Evolutionary conservation across 2,888 invertebrate species (phyloP).

Genomic region (Anthophora plumipes): DNA sequence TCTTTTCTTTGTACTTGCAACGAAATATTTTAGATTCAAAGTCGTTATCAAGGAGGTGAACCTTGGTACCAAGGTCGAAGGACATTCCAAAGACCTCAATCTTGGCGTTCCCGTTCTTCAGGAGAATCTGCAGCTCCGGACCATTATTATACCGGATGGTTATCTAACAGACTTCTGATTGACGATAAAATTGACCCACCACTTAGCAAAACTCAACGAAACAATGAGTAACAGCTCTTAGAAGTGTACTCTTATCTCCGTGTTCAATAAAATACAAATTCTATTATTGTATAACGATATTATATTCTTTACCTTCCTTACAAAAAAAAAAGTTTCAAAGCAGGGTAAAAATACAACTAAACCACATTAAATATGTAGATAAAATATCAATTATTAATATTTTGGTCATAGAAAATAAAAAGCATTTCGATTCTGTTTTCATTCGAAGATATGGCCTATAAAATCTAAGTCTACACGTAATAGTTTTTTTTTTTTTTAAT

Average conservation of each 20-base stretch:
- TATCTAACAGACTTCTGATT: conserved; percentile 51
- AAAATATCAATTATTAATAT: neutral
- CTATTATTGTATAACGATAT: conserved; percentile 6
- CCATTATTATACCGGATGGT: conserved; percentile 29
- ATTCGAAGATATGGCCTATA: neutral
- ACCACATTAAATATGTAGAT: conserved; percentile 18
- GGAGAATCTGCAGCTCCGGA: too few relatives aligned
- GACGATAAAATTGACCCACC: conserved; percentile 77
- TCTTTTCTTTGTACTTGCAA: neutral
- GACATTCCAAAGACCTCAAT: conserved; percentile 54
- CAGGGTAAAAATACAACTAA: neutral
- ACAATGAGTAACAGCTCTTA: conserved; percentile 19
- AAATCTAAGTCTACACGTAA: neutral
- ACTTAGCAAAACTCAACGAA: conserved; percentile 67
- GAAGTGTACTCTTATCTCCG: neutral
- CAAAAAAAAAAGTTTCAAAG: conserved; percentile 12
- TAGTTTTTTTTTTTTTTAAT: neutral
- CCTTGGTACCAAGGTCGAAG: conserved; percentile 59
- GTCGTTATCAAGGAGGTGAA: conserved; percentile 56
- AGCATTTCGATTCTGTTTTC: neutral
- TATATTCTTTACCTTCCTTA: conserved; percentile 12
- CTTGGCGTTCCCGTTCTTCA: conserved; percentile 56
- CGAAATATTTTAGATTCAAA: conserved; percentile 57
- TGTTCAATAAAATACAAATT: conserved; percentile 32
- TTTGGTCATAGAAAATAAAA: neutral